These are phyloP conservation scores for Synaphobranchus kaupii DNA, from an alignment of 2,797 vertebrate genomes.

Conservation along the genomic window DNA sequence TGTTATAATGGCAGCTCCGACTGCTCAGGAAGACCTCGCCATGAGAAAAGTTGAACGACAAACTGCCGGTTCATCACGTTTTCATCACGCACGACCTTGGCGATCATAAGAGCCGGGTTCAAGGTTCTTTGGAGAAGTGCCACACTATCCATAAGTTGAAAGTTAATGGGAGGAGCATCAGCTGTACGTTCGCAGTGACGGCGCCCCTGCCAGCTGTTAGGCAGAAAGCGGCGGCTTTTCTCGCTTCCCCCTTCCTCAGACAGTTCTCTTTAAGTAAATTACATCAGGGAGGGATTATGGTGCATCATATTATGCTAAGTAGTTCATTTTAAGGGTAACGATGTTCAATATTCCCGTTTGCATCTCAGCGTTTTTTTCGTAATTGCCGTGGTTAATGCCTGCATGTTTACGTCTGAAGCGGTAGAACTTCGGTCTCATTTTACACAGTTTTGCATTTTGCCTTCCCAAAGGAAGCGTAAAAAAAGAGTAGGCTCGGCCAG, in stretches of 20 bases:
- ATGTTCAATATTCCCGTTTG: constrained; percentile 43
- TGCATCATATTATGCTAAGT: constrained; percentile 51
- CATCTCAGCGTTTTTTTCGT: constrained; percentile 47
- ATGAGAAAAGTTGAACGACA: constrained; percentile 57
- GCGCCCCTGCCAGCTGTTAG: constrained; percentile 64
- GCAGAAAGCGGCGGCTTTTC: constrained; percentile 46
- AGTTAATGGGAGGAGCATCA: constrained; percentile 71
- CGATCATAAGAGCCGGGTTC: constrained; percentile 54
- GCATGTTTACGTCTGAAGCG: constrained; percentile 44
- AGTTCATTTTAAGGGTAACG: constrained; percentile 49
- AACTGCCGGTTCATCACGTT: constrained; percentile 75
- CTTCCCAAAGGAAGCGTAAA: constrained; percentile 46
- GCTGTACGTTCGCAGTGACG: constrained; percentile 53
- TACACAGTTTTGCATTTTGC: constrained; percentile 37
- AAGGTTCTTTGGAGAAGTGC: constrained; percentile 70
- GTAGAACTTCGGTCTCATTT: constrained; percentile 19
- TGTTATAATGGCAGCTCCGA: constrained; percentile 68
- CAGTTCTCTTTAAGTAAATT: constrained; percentile 64
- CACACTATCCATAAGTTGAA: constrained; percentile 69
- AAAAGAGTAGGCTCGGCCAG: constrained; percentile 36
- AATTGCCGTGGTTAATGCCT: constrained; percentile 53
- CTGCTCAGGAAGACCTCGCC: constrained; percentile 66
- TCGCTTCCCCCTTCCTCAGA: constrained; percentile 51
- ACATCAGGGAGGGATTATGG: constrained; percentile 55
- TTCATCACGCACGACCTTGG: constrained; percentile 78